These are phyloP conservation scores for Cheilosia variabilis DNA, from an alignment of 2,888 invertebrate species.

Conservation along the genomic window DNA sequence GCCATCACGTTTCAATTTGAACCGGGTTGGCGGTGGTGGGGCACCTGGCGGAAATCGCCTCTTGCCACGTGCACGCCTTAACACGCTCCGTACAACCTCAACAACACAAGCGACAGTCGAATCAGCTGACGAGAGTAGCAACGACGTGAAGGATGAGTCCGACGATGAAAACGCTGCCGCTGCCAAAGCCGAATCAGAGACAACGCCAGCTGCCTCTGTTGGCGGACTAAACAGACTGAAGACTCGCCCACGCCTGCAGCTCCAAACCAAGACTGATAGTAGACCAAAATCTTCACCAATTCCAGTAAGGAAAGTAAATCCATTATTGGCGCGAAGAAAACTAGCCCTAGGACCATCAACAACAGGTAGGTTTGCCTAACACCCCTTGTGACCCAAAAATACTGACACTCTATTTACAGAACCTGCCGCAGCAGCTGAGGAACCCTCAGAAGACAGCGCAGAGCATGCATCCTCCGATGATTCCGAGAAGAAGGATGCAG, in stretches of 20 bases:
- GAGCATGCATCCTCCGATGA: constrained; percentile 75
- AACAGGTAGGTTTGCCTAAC: constrained; percentile 78
- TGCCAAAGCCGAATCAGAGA: constrained; percentile 76
- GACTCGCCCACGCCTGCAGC: constrained; percentile 82
- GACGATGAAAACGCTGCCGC: constrained; percentile 70
- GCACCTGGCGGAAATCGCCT: constrained; percentile 78
- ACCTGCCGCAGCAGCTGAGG: constrained; percentile 68
- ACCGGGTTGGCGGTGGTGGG: constrained; percentile 78
- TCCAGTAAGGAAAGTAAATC: constrained; percentile 82
- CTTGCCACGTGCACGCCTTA: constrained; percentile 80
- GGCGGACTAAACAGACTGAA: constrained; percentile 82
- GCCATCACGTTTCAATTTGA: constrained; percentile 82
- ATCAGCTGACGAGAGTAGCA: constrained; percentile 80
- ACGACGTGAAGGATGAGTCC: constrained; percentile 79
- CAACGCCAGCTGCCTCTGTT: constrained; percentile 64
- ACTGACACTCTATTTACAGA: constrained; percentile 46
- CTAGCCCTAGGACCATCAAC: constrained; percentile 81
- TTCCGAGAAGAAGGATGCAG: constrained; percentile 77
- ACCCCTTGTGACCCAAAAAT: too few relatives aligned
- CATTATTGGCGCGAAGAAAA: constrained; percentile 82
- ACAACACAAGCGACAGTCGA: constrained; percentile 79
- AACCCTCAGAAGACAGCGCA: constrained; percentile 76
- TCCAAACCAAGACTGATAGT: constrained; percentile 82
- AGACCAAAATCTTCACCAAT: constrained; percentile 79
- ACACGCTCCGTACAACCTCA: constrained; percentile 76